phyloP scores from a whole-genome alignment of 2,888 invertebrate species.

The Campoletis raptor region DNA sequence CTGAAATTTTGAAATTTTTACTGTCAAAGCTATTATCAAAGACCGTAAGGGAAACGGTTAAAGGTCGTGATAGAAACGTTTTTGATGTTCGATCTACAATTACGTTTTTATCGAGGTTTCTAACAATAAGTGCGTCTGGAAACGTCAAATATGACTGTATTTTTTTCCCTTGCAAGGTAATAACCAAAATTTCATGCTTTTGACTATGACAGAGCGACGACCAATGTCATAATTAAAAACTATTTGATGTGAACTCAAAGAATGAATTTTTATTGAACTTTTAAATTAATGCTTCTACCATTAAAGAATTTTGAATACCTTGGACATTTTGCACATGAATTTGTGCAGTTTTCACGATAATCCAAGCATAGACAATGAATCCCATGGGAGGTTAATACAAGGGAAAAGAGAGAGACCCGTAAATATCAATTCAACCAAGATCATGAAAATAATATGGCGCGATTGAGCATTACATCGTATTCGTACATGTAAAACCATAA shows the following conservation, averaged over 20 bases:
- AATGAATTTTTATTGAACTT: neutral
- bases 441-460: slow-evolving; percentile 1
- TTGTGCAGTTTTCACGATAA: neutral
- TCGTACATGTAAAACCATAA: neutral
- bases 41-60: neutral
- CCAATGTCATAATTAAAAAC: neutral
- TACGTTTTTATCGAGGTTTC: neutral
- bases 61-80: neutral
- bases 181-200: neutral
- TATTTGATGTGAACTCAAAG: neutral
- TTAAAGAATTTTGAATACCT: neutral
- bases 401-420: neutral
- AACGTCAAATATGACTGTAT: neutral
- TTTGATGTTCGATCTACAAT: neutral
- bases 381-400: neutral
- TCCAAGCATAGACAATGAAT: neutral
- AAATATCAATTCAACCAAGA: slow-evolving; percentile 53
- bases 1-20: neutral
- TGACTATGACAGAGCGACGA: neutral
- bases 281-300: neutral
- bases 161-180: neutral
- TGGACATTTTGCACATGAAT: neutral
- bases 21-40: neutral
- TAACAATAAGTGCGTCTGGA: neutral
- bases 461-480: slow-evolving; percentile 29